Base-by-base conservation (phyloP, 1,140 invertebrate genomes). In the Plectrocnemia conspersa region DNA sequence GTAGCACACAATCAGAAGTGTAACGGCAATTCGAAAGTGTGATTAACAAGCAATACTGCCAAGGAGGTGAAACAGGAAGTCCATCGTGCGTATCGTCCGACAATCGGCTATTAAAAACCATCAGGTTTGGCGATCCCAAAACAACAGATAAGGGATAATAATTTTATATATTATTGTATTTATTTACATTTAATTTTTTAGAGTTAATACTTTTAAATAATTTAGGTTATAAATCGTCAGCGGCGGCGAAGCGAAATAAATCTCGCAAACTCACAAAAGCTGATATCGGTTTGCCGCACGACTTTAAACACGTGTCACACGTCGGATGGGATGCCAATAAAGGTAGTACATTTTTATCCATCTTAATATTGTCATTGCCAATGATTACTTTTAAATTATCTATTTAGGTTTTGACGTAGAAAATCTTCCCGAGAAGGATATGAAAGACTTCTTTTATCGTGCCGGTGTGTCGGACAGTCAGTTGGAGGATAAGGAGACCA, bases 11-110 rank as follows among this genome's bases (percentile, higher is more conserved):
- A 42, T 83, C 81, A 25, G 83, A 73, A 4, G 89, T 91, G 67
- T 91, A 93, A 36, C 83, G 83, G 70, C 91, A 93, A 72, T 97
- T 96, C 64, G 91, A 91, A 41, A 93, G 77, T 33, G 91, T 87
- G 42, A 93, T 87, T 16, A 97, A 76, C 49, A 96, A 75, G 23
- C 88, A 80, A 62, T 86, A 82, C 66, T 91, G 88, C 82, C 85
- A 88, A 35, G 78, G 79, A 62, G 83, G 75, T 24, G 72, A 70
- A n/a, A 63, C 50, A 9, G 76, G 71, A 32, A 61, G 63, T 29
- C 69, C 66, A 58, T 82, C 76, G 54, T 80, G 79, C 11, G 77
- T 72, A 10, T 81, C 78, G 66, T 63, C 55, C 5, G 21, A 16
- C 41, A 58, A 24, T 11, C 54, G 45, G 19, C 55, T 23, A 24